Evolutionary conservation across 2,888 invertebrate species (phyloP), one percentile per base, ranked within the genome.

Genomic region (Coenonympha arcania): DNA sequence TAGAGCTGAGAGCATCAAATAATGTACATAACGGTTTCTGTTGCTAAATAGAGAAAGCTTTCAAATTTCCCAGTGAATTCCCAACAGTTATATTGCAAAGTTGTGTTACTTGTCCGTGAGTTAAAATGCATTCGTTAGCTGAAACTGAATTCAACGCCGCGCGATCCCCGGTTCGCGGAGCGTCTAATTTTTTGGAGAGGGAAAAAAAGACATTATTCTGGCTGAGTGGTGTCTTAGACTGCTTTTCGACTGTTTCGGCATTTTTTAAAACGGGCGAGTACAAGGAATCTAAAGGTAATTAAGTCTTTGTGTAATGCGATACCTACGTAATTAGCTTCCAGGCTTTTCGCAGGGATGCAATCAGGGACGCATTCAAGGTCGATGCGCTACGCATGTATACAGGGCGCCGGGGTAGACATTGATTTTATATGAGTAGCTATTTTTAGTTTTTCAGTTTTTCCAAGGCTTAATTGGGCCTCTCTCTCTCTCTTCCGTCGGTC

Each of bases 181-280:
- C 56, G 42, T 36, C 61, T 40, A n/a, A n/a, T n/a, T 53, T 56
- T 44, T 52, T 65, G 51, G 65, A 65, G 31, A 50, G 65, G 18
- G 73, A 74, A 18, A 91, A 73, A 87, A 90, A 57, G 71, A 78
- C 60, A 89, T 89, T 58, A 28, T 92, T 59, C 50, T 94, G 94
- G 93, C 89, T 94, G 73, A 92, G 92, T 56, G 95, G 95, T 0
- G 89, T 98, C 48, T 86, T 95, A 60, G 95, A 95, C 1, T 98
- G 98, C 69, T 90, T 98, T 69, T 89, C 94, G 54, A 95, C 95
- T 0, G 92, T 98, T 6, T 88, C 95, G 76, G 92, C 93, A n/a
- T 90, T 96, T 61, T 93, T 96, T 50, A 95, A 94, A 73, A 91
- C 92, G 9, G 87, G 90, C 1, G 94, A 61, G 11, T 89, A 91